phyloP scores from a whole-genome alignment of 2,113 vertebrate species.

The Ictalurus furcatus region DNA sequence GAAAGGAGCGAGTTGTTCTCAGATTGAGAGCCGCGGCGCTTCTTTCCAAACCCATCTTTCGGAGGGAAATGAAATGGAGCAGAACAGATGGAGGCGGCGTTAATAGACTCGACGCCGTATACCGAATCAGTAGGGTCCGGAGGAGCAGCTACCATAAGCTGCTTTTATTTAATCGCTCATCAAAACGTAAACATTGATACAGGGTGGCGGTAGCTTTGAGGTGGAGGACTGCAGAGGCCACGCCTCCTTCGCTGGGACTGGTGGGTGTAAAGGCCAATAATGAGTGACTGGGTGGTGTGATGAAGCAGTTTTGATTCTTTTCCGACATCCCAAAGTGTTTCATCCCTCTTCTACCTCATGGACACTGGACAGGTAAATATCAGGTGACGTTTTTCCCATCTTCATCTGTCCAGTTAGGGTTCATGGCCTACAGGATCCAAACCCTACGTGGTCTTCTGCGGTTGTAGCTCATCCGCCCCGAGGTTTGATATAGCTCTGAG shows the following conservation, averaged over 20 bases:
- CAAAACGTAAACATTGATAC: not conserved
- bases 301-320: no score
- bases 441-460: no score
- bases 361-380: not conserved
- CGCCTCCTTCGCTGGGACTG: not conserved
- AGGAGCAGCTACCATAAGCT: not conserved
- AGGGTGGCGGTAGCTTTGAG: no score
- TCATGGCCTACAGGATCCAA: no score
- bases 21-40: constrained; percentile 15
- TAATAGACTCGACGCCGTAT: not conserved
- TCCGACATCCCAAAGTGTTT: not conserved
- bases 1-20: constrained; percentile 25
- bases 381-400: no score
- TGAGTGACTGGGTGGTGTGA: no score
- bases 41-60: constrained; percentile 19
- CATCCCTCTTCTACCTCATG: not conserved
- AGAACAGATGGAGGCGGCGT: constrained; percentile 21
- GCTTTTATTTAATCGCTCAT: not conserved
- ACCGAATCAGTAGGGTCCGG: not conserved
- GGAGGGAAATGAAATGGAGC: constrained; percentile 11
- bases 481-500: no score
- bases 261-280: not conserved
- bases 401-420: no score
- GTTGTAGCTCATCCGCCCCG: no score
- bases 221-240: not conserved